phyloP scores from a whole-genome alignment of 2,888 invertebrate genomes.

The Philereme transversata region DNA sequence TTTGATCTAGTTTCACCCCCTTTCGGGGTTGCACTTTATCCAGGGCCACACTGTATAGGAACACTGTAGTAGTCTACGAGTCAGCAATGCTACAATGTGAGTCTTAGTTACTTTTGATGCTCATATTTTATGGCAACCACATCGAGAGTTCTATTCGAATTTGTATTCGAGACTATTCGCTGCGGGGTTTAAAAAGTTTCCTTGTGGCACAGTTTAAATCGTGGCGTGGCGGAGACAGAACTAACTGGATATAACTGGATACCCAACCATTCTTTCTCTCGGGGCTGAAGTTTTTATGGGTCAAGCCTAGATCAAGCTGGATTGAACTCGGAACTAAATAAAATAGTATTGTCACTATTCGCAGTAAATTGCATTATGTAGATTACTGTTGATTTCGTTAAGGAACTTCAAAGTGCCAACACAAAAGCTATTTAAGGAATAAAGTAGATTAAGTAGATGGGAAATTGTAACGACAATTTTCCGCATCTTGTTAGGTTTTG shows the following conservation, averaged over 20 bases:
- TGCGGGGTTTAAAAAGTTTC: constrained; percentile 70
- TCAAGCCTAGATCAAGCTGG: constrained; percentile 75
- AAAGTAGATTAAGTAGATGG: constrained; percentile 9
- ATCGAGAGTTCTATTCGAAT: constrained; percentile 60
- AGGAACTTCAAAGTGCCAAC: constrained; percentile 7
- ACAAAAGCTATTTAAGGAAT: constrained; percentile 6
- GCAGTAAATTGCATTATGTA: constrained; percentile 44
- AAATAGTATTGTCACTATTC: constrained; percentile 48
- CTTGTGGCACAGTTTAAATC: constrained; percentile 67
- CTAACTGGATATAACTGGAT: constrained; percentile 73
- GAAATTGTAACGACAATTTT: constrained; percentile 12
- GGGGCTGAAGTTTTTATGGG: constrained; percentile 71
- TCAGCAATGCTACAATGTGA: constrained; percentile 51
- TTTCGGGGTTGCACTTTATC: too few species aligned
- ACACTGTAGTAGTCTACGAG: constrained; percentile 43
- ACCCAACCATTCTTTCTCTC: constrained; percentile 67
- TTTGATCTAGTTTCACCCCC: too few species aligned
- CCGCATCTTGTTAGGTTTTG: constrained; percentile 8
- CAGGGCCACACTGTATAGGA: too few species aligned
- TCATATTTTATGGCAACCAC: constrained; percentile 55
- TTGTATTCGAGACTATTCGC: constrained; percentile 69
- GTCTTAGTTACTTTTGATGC: constrained; percentile 50
- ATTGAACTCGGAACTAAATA: constrained; percentile 56
- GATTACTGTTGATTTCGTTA: constrained; percentile 33
- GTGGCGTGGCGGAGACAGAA: constrained; percentile 61